These are phyloP conservation scores for Amphipyra berbera DNA, from an alignment of 2,888 invertebrate genomes.

Conservation along the genomic window DNA sequence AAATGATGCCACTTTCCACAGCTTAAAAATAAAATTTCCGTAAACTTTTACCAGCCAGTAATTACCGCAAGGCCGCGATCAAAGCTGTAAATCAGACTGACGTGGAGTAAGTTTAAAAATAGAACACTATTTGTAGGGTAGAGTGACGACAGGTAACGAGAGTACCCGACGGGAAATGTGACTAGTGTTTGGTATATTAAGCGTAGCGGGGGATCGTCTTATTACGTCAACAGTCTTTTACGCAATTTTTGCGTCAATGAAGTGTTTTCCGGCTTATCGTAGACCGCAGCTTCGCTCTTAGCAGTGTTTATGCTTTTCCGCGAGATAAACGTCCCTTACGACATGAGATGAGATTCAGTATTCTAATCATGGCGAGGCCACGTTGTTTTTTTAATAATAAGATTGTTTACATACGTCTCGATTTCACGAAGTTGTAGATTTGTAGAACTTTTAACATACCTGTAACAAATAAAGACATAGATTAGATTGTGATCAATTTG, in stretches of 20 bases:
- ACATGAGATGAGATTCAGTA: too few relatives aligned
- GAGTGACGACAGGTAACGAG: constrained; percentile 52
- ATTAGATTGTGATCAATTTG: constrained; percentile 36
- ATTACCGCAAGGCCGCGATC: constrained; percentile 67
- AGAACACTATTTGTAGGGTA: constrained; percentile 64
- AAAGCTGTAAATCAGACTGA: constrained; percentile 63
- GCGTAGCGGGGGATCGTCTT: constrained; percentile 22
- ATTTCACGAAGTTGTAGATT: not conserved
- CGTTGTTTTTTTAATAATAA: not conserved
- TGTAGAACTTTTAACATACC: constrained; percentile 44
- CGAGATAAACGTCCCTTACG: not conserved
- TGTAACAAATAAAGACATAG: constrained; percentile 47
- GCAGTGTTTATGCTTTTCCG: not conserved
- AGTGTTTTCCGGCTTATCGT: constrained; percentile 1
- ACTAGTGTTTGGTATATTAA: constrained; percentile 3
- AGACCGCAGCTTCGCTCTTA: not conserved
- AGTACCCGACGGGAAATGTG: constrained; percentile 28
- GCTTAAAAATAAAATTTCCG: constrained; percentile 49
- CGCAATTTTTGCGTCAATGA: constrained; percentile 13
- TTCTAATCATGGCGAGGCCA: not conserved
- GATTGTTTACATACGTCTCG: constrained; percentile 30
- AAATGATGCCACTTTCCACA: constrained; percentile 43
- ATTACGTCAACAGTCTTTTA: constrained; percentile 27
- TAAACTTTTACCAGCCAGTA: constrained; percentile 59
- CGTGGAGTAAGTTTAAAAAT: constrained; percentile 67